Base-by-base conservation (phyloP, 1,140 invertebrate genomes). In the Ceratosolen fusciceps region DNA sequence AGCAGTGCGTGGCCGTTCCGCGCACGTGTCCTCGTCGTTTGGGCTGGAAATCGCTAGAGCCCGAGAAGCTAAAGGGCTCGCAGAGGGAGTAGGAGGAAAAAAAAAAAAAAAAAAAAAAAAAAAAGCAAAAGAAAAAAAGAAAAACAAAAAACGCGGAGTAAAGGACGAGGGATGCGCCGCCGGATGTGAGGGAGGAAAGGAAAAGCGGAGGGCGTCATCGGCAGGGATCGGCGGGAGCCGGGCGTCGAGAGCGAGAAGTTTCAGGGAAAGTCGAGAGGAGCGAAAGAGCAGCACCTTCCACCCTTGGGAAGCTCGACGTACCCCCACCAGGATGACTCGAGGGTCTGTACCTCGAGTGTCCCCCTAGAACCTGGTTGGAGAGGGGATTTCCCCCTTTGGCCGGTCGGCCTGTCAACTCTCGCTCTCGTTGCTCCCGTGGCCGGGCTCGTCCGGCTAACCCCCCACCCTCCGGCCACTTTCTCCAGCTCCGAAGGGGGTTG, bases 251-350 rank as follows among this genome's bases (percentile, higher is more conserved):
- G n/a, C 56, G n/a, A 29, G 12, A 58, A 58, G 24, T 29, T 58
- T 29, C 26, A 2, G 7, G 16, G 24, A 58, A 29, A 58, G 24
- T 2, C 56, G 56, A 29, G 14, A 14, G 21, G n/a, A 70, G 29
- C 16, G 54, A 21, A 9, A 49, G 9, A 73, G 65, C 70, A 65
- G 77, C 75, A 71, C 75, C 54, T 65, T 77, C 52, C 75, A 60
- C 75, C 24, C 74, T 47, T 43, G 2, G 4, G 9, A n/a, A 9
- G 10, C 24, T 71, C 34, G 37, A 19, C 4, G n/a, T 39, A 43
- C 54, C 71, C 71, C 71, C 54, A 43, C 71, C 3, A n/a, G n/a
- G n/a, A n/a, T n/a, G n/a, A n/a, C n/a, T n/a, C n/a, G n/a, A n/a
- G n/a, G n/a, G n/a, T n/a, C n/a, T n/a, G n/a, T n/a, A n/a, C n/a